phyloP scores from a whole-genome alignment of 2,888 invertebrate genomes.

The Ectobius pallidus region DNA sequence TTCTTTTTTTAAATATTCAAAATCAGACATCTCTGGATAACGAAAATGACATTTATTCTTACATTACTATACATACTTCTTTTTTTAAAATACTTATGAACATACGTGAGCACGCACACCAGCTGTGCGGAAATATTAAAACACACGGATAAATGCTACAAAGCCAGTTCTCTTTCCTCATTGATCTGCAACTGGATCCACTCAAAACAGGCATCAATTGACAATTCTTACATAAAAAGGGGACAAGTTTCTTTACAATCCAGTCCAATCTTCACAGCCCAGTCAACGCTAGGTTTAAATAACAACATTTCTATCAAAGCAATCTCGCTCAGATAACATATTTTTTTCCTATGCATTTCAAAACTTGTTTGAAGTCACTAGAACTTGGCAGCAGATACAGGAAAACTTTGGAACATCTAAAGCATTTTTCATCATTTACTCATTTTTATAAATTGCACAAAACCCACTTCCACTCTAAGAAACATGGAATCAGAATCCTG shows the following conservation, averaged over 20 bases:
- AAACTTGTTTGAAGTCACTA: conserved; percentile 1
- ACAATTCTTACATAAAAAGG: not conserved
- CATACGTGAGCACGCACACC: conserved; percentile 28
- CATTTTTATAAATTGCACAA: not conserved
- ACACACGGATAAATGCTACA: conserved; percentile 10
- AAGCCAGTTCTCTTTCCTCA: not conserved
- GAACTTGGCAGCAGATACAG: not conserved
- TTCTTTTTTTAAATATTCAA: conserved; percentile 16
- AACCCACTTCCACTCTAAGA: not conserved
- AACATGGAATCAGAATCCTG: not conserved
- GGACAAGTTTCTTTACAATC: not conserved
- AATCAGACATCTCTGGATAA: conserved; percentile 17
- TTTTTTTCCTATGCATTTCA: not conserved
- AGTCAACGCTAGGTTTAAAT: conserved; percentile 15
- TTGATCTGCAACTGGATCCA: not conserved
- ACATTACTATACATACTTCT: conserved; percentile 20
- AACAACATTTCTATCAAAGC: not conserved
- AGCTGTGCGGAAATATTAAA: conserved; percentile 16
- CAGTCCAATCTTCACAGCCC: conserved; percentile 21
- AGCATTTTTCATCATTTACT: not conserved
- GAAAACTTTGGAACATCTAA: conserved; percentile 12
- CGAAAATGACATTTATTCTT: conserved; percentile 12
- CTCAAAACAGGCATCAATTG: not conserved
- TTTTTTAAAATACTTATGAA: conserved; percentile 29
- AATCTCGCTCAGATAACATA: conserved; percentile 9